Evolutionary conservation across 2,888 invertebrate species (phyloP), one percentile per base, ranked within the genome.

Genomic region (Cosmopolites sordidus): DNA sequence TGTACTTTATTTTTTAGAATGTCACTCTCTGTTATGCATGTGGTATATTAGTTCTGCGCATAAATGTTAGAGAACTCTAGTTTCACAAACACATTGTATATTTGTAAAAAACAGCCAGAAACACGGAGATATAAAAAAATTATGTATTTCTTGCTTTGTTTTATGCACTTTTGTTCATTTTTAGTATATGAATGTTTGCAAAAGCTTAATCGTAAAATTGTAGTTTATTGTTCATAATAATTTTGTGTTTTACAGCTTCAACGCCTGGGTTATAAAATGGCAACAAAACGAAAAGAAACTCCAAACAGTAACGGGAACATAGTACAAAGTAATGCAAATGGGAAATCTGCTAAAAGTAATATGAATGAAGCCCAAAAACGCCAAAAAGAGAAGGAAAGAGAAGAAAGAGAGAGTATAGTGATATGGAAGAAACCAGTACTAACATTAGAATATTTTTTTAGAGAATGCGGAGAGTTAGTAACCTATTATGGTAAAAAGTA

Each of bases 391-490:
- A 73, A 72, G 56, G 79, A 80, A 58, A 74, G 73, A 66, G 69
- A 80, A 70, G 86, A 88, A 73, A 73, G 83, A 65, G 73, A 83
- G 74, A 66, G 75, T 59, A 69, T 91, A 60, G 90, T 92, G 58
- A 74, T 94, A 60, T 92, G 92, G 91, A 82, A 86, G 68, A 80
- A 82, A 65, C 93, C 94, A 6, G 63, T 92, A 56, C 80, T 79
- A 66, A 92, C 92, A 1, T 68, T 89, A 54, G 84, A 88, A 69
- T 93, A 89, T 76, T 91, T 88, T 76, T 73, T 81, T 66, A 80
- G 82, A 67, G 92, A 94, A 78, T 75, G 86, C 60, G 74, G 81
- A 54, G 78, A 83, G 67, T 77, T 89, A 65, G 73, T 82, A 65
- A 78, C 76, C 60, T 78, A 77, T 45, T 80, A 80, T 69, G 77